A percentile compares a stretch with the other conserved stretches of the same genome.
phyloP scores from a whole-genome alignment of 92 coral and sea anemone species.

The Meandrina meandrites region DNA sequence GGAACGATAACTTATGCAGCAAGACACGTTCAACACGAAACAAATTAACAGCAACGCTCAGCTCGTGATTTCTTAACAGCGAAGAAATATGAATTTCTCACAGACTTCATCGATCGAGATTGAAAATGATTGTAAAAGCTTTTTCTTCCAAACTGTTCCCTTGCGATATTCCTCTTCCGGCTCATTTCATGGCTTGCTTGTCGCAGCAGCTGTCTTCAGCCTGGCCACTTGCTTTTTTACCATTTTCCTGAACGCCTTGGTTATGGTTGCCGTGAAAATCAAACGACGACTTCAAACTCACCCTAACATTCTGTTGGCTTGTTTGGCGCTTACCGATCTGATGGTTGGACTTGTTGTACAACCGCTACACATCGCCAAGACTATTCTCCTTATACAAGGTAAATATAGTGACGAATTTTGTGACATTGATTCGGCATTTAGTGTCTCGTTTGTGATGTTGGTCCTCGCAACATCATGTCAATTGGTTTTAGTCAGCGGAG shows the following conservation, averaged over 20 bases:
- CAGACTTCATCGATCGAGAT: neutral
- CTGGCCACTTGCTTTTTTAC: neutral
- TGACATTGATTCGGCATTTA: neutral
- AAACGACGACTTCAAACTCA: constrained; percentile 14
- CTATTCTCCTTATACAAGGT: neutral
- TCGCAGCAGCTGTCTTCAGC: neutral
- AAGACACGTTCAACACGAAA: neutral
- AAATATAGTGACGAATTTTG: neutral
- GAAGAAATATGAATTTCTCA: neutral
- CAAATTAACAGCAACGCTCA: neutral
- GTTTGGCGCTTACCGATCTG: neutral
- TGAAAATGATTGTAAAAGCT: neutral
- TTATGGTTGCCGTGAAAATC: neutral
- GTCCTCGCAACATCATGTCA: neutral
- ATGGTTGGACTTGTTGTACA: neutral
- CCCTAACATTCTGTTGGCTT: constrained; percentile 5
- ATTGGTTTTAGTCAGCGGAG: neutral
- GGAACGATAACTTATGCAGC: neutral
- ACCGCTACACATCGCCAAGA: neutral
- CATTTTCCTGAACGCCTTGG: neutral
- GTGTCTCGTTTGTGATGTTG: too few species aligned
- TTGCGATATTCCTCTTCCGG: neutral
- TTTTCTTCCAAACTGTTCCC: neutral
- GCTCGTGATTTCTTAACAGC: neutral
- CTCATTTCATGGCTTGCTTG: neutral